Base-by-base conservation (phyloP, 2,888 invertebrate species). In the Epinotia nisella region DNA sequence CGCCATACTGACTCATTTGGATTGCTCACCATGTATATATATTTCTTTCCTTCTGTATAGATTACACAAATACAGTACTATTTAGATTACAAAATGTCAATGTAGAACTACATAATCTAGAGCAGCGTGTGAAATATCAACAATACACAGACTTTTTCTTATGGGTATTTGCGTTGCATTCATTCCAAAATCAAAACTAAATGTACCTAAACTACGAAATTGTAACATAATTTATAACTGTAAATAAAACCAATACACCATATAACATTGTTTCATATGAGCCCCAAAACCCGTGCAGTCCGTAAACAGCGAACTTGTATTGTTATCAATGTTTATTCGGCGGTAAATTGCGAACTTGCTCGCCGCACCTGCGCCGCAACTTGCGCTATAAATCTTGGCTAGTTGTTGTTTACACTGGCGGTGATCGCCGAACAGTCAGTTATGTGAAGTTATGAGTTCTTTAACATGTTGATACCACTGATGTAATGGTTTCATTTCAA, bases 281-380 rank as follows among this genome's bases (percentile, higher is more conserved):
- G n/a, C 49, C 51, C 49, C 19, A 35, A 53, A 19, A 35, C 51
- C 17, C 21, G 11, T n/a, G 39, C 17, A 39, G n/a, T 41, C 41
- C 61, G 53, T 35, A 39, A 62, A 67, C 39, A 55, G 67, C 53
- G 67, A 71, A 67, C 60, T 72, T 62, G 61, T 55, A 72, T 72
- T 62, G 68, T 68, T 61, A 68, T 62, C 56, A 49, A 58, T 58
- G 68, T 74, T 74, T 74, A 74, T 70, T 71, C 58, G 55, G 58
- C 35, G 61, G 74, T 74, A 74, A 74, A 74, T 74, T 55, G 60
- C 60, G 59, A 74, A 74, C 74, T 74, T 70, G 45, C 19, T 41
- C 24, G 19, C 61, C 64, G 35, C 75, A 76, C 70, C 75, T 76
- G 75, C 49, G 75, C 21, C 62, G 39, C 61, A 74, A 75, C 75